Conservation (phyloP, 1,140 invertebrate species). For the Plutomurus gul region DNA sequence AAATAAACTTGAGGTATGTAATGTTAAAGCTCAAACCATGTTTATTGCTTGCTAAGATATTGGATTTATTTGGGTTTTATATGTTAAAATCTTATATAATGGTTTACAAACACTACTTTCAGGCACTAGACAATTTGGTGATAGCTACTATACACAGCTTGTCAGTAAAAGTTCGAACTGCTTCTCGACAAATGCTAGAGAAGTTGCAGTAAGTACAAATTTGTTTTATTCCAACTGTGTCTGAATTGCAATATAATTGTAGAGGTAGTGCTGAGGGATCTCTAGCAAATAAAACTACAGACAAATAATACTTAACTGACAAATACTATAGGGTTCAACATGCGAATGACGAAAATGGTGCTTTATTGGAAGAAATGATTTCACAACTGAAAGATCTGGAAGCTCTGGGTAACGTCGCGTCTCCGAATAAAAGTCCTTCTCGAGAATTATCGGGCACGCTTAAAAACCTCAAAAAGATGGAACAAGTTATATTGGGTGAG, state of each 20-base stretch:
- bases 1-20: slow-evolving; percentile 52
- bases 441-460: slow-evolving; percentile 65
- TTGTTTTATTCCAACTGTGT: background rate
- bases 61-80: no score
- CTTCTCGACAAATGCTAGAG: slow-evolving; percentile 60
- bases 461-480: slow-evolving; percentile 65
- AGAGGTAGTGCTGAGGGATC: background rate
- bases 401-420: slow-evolving; percentile 40
- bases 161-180: slow-evolving; percentile 63
- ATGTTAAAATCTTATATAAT: no score
- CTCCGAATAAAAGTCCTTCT: slow-evolving; percentile 57
- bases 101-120: no score
- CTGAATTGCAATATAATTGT: background rate
- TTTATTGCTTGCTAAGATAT: background rate
- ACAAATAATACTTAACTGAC: background rate
- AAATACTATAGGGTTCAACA: slow-evolving; percentile 56
- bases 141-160: slow-evolving; percentile 66
- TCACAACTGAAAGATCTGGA: slow-evolving; percentile 59
- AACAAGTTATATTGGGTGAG: slow-evolving; percentile 65
- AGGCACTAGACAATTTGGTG: slow-evolving; percentile 64
- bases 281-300: background rate
- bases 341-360: slow-evolving; percentile 57
- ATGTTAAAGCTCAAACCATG: background rate
- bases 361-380: slow-evolving; percentile 56
- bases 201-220: slow-evolving; percentile 60